Percentiles rank a stretch among this genome's conserved stretches.
Conservation (phyloP, 2,888 invertebrate species). For the Drosophila stalkeri region DNA sequence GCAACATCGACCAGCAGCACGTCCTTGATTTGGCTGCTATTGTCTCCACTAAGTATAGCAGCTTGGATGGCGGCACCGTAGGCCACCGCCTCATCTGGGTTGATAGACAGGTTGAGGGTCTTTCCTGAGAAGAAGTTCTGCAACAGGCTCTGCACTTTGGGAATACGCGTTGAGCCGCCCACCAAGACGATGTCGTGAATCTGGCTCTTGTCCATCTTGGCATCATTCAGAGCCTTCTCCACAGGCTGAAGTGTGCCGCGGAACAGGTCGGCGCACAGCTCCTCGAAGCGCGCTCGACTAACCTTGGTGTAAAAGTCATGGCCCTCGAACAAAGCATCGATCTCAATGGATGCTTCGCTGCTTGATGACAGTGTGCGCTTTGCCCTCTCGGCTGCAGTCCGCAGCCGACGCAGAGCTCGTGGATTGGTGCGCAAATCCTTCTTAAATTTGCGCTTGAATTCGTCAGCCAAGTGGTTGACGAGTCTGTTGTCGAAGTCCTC, state of each 20-base stretch:
- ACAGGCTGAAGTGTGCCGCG: conserved; percentile 91
- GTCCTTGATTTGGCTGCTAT: conserved; percentile 91
- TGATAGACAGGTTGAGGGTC: conserved; percentile 90
- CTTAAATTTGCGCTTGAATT: conserved; percentile 92
- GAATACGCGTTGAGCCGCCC: conserved; percentile 92
- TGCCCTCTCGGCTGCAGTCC: conserved; percentile 92
- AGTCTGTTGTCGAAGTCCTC: conserved; percentile 95
- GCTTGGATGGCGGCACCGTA: conserved; percentile 92
- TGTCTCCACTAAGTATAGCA: conserved; percentile 89
- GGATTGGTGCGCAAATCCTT: conserved; percentile 89
- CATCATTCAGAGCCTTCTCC: conserved; percentile 91
- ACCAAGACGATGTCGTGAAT: conserved; percentile 93
- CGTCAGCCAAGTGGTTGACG: conserved; percentile 93
- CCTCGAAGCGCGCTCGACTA: conserved; percentile 91
- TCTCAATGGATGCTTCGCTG: conserved; percentile 91
- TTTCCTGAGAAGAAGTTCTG: conserved; percentile 92
- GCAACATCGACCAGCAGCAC: conserved; percentile 90
- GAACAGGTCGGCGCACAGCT: conserved; percentile 90
- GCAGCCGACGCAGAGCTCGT: conserved; percentile 89
- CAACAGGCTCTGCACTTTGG: conserved; percentile 91
- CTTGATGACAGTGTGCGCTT: conserved; percentile 92
- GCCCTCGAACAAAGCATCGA: conserved; percentile 91
- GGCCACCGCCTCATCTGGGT: conserved; percentile 93
- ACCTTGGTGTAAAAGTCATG: conserved; percentile 90
- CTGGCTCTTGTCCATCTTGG: conserved; percentile 90